These are phyloP conservation scores for Rhynchophorus ferrugineus DNA, from an alignment of 1,140 invertebrate species.

Conservation along the genomic window DNA sequence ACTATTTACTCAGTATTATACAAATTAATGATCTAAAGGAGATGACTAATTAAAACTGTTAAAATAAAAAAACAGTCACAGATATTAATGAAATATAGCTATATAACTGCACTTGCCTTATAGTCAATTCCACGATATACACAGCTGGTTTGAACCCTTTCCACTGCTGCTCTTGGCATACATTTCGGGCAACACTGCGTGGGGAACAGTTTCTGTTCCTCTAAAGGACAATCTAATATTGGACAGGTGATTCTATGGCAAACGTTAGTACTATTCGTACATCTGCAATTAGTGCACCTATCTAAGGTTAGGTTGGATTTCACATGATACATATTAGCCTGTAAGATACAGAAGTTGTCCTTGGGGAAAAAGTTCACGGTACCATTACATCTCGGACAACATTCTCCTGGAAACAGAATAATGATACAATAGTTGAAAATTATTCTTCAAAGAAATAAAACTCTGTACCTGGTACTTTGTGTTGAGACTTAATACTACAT, in stretches of 20 bases:
- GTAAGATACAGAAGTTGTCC: too few relatives aligned
- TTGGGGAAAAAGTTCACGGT: too few relatives aligned
- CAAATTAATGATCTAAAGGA: too few relatives aligned
- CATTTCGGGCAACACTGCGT: slow-evolving; percentile 75
- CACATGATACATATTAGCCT: slow-evolving; percentile 54
- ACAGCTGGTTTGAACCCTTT: slow-evolving; percentile 58
- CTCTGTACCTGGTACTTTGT: slow-evolving; percentile 48
- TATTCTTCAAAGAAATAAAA: slow-evolving; percentile 2
- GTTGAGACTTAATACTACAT: slow-evolving; percentile 60
- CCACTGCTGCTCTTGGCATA: slow-evolving; percentile 34
- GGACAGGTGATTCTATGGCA: slow-evolving; percentile 75
- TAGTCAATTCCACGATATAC: slow-evolving; percentile 55
- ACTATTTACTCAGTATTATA: too few relatives aligned
- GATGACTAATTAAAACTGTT: too few relatives aligned
- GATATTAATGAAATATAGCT: too few relatives aligned
- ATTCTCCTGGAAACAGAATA: slow-evolving; percentile 53
- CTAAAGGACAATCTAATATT: slow-evolving; percentile 67
- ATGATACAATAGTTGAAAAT: slow-evolving; percentile 1
- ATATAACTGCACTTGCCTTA: slow-evolving; percentile 56
- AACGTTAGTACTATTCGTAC: slow-evolving; percentile 65
- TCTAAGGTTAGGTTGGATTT: slow-evolving; percentile 58
- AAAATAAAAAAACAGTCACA: too few relatives aligned
- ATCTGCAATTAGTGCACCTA: slow-evolving; percentile 76
- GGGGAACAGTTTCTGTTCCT: slow-evolving; percentile 54
- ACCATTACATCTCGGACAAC: slow-evolving; percentile 73